A percentile compares a stretch with the other conserved stretches of the same genome.
phyloP scores from a whole-genome alignment of 35 echinoderm and acorn worm species.

The Antedon bifida region DNA sequence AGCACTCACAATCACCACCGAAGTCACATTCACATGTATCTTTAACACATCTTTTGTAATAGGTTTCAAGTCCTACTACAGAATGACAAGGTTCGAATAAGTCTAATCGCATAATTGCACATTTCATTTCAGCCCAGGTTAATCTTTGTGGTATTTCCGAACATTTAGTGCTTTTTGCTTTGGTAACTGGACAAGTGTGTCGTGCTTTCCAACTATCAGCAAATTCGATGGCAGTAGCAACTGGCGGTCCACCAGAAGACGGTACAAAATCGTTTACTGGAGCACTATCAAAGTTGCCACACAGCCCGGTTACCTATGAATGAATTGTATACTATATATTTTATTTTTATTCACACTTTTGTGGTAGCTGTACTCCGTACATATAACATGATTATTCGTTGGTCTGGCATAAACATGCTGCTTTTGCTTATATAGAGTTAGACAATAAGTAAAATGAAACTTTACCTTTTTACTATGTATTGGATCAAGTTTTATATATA shows the following conservation, averaged over 20 bases:
- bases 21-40: constrained; percentile 3
- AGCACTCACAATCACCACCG: constrained; percentile 8
- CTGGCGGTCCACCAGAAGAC: constrained; percentile 2
- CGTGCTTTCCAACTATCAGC: constrained; percentile 1
- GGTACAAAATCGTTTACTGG: not conserved
- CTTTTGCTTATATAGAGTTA: too few species aligned
- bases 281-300: constrained; percentile 7
- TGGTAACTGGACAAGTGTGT: not conserved
- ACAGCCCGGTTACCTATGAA: not conserved
- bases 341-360: too few species aligned
- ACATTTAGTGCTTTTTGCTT: not conserved
- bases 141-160: not conserved
- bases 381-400: too few species aligned
- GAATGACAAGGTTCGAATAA: not conserved
- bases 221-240: not conserved
- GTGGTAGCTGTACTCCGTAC: too few species aligned
- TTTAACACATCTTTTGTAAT: not conserved
- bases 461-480: constrained; percentile 26
- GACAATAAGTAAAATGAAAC: too few species aligned
- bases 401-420: too few species aligned
- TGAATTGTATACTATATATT: too few species aligned
- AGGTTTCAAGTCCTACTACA: not conserved
- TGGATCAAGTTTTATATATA: constrained; percentile 34
- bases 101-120: not conserved
- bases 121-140: not conserved